phyloP scores from a whole-genome alignment of 2,888 invertebrate genomes.

The Dynastes maya region DNA sequence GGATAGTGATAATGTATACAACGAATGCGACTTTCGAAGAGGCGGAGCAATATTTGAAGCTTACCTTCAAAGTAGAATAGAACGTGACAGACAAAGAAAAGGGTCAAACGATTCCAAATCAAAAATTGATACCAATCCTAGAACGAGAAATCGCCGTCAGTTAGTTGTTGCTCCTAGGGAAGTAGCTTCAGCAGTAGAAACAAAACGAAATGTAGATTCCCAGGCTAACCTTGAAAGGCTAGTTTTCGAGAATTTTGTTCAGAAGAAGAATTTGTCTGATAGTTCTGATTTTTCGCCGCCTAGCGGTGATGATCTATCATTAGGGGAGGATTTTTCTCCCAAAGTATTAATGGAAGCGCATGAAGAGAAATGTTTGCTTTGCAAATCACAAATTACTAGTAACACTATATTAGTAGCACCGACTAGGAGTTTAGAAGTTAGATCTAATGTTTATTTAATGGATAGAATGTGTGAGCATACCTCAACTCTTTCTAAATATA shows the following conservation, averaged over 20 bases:
- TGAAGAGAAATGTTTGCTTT: conserved; percentile 33
- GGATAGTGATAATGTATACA: conserved; percentile 52
- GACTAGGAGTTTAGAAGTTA: not conserved
- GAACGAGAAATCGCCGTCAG: not conserved
- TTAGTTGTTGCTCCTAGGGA: not conserved
- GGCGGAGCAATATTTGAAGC: conserved; percentile 60
- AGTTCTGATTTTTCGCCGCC: conserved; percentile 26
- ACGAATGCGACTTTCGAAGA: conserved; percentile 52
- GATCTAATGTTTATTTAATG: conserved; percentile 12
- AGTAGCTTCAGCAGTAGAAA: not conserved
- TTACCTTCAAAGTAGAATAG: conserved; percentile 52
- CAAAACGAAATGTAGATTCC: conserved; percentile 22
- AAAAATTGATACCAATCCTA: not conserved
- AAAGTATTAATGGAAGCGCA: conserved; percentile 32
- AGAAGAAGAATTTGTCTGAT: conserved; percentile 35
- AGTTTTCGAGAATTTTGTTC: conserved; percentile 30
- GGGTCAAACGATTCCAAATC: conserved; percentile 5
- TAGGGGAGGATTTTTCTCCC: conserved; percentile 25
- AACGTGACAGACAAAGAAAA: conserved; percentile 39
- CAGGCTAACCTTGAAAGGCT: conserved; percentile 20
- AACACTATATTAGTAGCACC: not conserved
- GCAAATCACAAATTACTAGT: conserved; percentile 20
- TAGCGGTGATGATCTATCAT: conserved; percentile 23
- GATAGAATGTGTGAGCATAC: not conserved
- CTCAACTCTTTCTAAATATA: conserved; percentile 15